Evolutionary conservation across 1,140 invertebrate genomes (phyloP).

Genomic region (Subanguina moxae): DNA sequence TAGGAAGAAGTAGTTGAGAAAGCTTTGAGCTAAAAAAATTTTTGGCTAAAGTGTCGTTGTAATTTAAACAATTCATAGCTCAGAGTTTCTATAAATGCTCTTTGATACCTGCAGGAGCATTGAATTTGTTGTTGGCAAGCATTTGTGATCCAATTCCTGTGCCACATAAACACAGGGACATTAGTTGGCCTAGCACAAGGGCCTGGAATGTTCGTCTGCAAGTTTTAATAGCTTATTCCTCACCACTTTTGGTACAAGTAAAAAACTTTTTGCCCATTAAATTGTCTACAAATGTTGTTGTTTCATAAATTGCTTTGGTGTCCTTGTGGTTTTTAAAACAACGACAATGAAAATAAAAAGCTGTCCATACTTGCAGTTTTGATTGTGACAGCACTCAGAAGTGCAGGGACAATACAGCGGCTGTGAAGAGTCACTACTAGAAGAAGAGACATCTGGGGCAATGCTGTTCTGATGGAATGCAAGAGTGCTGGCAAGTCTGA

Average conservation of each 20-base stretch:
- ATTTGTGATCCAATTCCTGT: slow-evolving; percentile 49
- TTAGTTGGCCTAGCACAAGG: slow-evolving; percentile 48
- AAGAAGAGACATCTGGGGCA: neutral
- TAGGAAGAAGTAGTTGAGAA: slow-evolving; percentile 55
- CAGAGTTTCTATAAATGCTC: slow-evolving; percentile 18
- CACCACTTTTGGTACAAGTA: no score
- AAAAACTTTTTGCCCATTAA: no score
- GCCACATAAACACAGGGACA: slow-evolving; percentile 53
- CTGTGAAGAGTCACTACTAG: neutral
- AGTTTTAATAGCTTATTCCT: no score
- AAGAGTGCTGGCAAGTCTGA: no score
- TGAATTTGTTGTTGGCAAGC: slow-evolving; percentile 39
- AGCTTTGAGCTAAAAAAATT: slow-evolving; percentile 48
- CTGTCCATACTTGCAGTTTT: slow-evolving; percentile 35
- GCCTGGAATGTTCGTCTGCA: slow-evolving; percentile 48
- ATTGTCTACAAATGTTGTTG: no score
- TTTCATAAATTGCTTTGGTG: no score
- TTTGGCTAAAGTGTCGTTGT: neutral
- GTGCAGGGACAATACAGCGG: neutral
- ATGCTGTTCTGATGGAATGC: no score
- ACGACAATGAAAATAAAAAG: slow-evolving; percentile 13
- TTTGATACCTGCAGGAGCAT: slow-evolving; percentile 50
- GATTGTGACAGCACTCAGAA: slow-evolving; percentile 39
- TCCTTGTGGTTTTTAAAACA: no score
- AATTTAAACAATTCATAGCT: slow-evolving; percentile 17